phyloP scores from a whole-genome alignment of 1,140 invertebrate genomes.

The Papilio aristodemus region DNA sequence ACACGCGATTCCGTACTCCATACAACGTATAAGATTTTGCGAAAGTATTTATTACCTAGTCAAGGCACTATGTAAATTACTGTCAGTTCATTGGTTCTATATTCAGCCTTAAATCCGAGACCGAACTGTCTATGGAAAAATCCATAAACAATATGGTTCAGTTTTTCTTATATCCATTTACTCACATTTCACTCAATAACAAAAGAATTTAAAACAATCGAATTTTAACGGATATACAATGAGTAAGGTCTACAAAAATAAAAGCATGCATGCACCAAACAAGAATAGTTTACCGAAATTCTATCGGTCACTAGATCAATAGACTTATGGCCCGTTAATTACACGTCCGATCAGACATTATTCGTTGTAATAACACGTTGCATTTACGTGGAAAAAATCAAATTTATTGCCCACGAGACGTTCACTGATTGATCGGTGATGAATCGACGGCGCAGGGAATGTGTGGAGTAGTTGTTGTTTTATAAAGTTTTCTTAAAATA shows the following conservation, averaged over 20 bases:
- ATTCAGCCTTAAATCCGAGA: background rate
- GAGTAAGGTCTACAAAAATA: constrained; percentile 16
- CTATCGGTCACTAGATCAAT: constrained; percentile 55
- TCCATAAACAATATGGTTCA: no score
- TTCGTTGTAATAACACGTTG: constrained; percentile 51
- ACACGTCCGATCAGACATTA: constrained; percentile 42
- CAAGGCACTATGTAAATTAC: constrained; percentile 2
- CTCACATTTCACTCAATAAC: no score
- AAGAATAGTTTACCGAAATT: constrained; percentile 32
- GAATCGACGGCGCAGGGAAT: constrained; percentile 45
- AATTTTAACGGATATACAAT: constrained; percentile 1
- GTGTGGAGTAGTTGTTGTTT: constrained; percentile 42
- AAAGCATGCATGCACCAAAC: constrained; percentile 7
- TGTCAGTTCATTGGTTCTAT: constrained; percentile 1
- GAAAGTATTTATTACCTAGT: constrained; percentile 20
- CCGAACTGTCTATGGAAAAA: background rate
- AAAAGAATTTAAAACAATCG: background rate
- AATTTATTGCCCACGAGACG: constrained; percentile 56
- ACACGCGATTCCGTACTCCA: background rate
- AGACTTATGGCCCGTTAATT: constrained; percentile 49
- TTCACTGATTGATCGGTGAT: constrained; percentile 67
- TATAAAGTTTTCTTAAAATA: constrained; percentile 17
- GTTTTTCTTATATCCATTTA: background rate
- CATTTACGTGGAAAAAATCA: constrained; percentile 47
- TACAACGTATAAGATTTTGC: constrained; percentile 23